phyloP scores from a whole-genome alignment of 2,113 vertebrate genomes.

The Shinisaurus crocodilurus region DNA sequence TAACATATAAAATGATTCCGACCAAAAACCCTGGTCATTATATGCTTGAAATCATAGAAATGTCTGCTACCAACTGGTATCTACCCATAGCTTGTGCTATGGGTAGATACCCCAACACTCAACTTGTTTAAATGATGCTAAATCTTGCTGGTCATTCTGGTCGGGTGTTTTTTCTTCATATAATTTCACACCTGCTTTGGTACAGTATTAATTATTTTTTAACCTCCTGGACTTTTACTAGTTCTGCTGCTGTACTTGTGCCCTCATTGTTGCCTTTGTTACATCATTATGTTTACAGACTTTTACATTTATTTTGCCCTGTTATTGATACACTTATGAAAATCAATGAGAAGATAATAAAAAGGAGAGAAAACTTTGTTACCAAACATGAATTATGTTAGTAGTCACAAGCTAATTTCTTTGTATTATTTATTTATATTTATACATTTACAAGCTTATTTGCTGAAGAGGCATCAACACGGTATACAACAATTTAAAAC shows the following conservation, averaged over 20 bases:
- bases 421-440: too few relatives aligned
- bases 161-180: not conserved
- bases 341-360: not conserved
- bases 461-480: too few relatives aligned
- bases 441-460: too few relatives aligned
- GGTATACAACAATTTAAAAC: too few relatives aligned
- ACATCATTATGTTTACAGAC: not conserved
- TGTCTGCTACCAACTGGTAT: not conserved
- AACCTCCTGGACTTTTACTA: not conserved
- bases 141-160: not conserved
- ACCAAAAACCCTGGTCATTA: rapidly evolving
- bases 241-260: not conserved
- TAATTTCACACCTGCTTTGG: not conserved
- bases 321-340: not conserved
- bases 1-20: not conserved
- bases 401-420: too few relatives aligned
- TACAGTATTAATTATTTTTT: not conserved
- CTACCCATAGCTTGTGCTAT: not conserved
- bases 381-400: not conserved
- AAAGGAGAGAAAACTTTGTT: not conserved
- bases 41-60: not conserved
- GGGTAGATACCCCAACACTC: too few relatives aligned
- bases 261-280: not conserved
- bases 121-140: not conserved
- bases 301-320: too few relatives aligned